A percentile compares a stretch with the other conserved stretches of the same genome.
Conservation (phyloP, 2,113 vertebrate genomes). For the Sebastes fasciatus region DNA sequence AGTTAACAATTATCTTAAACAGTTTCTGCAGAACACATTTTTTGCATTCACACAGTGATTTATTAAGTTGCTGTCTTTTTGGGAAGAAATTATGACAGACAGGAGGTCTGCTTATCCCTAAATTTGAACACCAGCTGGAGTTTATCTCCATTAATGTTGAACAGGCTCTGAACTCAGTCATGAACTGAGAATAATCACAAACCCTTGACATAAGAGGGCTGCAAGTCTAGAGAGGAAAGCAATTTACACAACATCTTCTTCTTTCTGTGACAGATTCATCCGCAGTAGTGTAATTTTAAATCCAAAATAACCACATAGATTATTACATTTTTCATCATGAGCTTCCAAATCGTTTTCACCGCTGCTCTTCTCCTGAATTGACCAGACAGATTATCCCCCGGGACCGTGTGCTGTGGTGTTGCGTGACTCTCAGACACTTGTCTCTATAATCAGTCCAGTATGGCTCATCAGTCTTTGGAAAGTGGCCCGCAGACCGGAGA, state of each 20-base stretch:
- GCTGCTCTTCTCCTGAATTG: constrained; percentile 6
- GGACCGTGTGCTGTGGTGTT: constrained; percentile 42
- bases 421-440: constrained; percentile 72
- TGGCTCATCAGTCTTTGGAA: constrained; percentile 59
- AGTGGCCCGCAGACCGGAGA: constrained; percentile 43
- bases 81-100: constrained; percentile 33
- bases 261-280: constrained; percentile 17
- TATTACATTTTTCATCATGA: neutral
- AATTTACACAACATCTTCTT: constrained; percentile 25
- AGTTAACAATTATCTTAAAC: constrained; percentile 42
- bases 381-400: constrained; percentile 42
- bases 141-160: constrained; percentile 49
- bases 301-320: constrained; percentile 32
- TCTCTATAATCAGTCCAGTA: constrained; percentile 71
- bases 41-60: constrained; percentile 24
- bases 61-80: constrained; percentile 39
- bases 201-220: constrained; percentile 21
- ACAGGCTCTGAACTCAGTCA: constrained; percentile 34
- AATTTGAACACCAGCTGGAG: constrained; percentile 32
- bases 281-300: constrained; percentile 12
- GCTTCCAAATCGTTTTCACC: constrained; percentile 27
- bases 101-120: constrained; percentile 24
- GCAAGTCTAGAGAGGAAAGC: constrained; percentile 22
- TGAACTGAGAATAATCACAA: constrained; percentile 37
- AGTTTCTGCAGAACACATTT: constrained; percentile 21